These are phyloP conservation scores for Hippocampus abdominalis DNA, from an alignment of 2,113 vertebrate genomes.

Conservation along the genomic window DNA sequence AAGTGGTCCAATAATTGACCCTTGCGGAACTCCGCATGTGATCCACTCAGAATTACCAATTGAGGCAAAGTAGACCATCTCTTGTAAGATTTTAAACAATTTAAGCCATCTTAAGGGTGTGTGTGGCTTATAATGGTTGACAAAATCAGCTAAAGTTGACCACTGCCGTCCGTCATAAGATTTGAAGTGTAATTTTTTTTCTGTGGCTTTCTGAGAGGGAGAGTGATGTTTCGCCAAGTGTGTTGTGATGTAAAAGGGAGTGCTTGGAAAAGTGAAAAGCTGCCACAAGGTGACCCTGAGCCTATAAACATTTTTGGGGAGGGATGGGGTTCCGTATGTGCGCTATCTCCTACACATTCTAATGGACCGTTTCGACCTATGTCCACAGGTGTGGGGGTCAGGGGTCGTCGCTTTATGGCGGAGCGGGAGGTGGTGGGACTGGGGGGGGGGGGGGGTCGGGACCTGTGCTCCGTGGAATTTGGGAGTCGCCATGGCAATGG, in stretches of 20 bases:
- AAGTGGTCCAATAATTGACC: not conserved
- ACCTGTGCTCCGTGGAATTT: constrained; percentile 61
- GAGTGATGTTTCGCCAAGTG: not conserved
- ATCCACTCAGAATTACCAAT: not conserved
- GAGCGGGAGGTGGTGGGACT: constrained; percentile 45
- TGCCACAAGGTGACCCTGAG: not conserved
- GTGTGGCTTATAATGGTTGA: too few species aligned
- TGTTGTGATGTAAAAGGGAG: not conserved
- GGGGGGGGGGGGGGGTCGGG: constrained; percentile 45
- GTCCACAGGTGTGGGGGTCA: constrained; percentile 66
- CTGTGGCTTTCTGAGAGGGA: not conserved
- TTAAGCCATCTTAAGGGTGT: too few species aligned
- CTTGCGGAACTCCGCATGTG: not conserved
- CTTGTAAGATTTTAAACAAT: too few species aligned
- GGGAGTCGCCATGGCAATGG: constrained; percentile 65
- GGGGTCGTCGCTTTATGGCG: constrained; percentile 56
- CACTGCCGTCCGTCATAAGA: too few species aligned
- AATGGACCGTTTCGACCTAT: constrained; percentile 47
- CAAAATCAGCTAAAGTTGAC: too few species aligned
- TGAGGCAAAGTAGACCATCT: too few species aligned
- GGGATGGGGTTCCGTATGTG: not conserved
- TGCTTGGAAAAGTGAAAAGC: not conserved
- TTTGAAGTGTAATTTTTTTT: too few species aligned
- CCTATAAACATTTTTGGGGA: not conserved
- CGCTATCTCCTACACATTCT: constrained; percentile 13